phyloP scores from a whole-genome alignment of 2,113 vertebrate genomes.

The Chamaetylas fuelleborni region DNA sequence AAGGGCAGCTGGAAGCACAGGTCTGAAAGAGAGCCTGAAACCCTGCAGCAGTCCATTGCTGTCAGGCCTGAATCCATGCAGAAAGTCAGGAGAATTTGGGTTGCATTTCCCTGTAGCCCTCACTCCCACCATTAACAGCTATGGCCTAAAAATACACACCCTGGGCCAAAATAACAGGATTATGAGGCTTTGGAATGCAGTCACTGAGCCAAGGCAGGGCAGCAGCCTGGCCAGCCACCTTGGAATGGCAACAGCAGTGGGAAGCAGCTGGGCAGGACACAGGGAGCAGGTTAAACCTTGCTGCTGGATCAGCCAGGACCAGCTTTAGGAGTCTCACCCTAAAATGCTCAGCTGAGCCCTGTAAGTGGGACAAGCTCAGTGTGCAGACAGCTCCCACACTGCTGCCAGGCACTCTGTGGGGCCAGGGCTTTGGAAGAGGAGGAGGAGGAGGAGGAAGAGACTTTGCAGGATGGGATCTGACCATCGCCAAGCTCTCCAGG shows the following conservation, averaged over 20 bases:
- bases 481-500: not conserved
- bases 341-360: not conserved
- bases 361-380: not conserved
- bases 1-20: not conserved
- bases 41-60: not conserved
- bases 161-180: not conserved
- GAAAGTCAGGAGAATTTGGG: not conserved
- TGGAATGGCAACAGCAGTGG: not conserved
- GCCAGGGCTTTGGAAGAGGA: not conserved
- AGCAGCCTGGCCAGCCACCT: not conserved
- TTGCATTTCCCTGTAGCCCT: not conserved
- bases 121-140: not conserved
- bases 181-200: not conserved
- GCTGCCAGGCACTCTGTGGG: not conserved
- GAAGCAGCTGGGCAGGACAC: not conserved
- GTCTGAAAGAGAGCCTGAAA: not conserved
- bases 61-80: fast-evolving
- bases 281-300: not conserved
- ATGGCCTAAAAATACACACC: slow-evolving; percentile 38
- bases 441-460: not conserved
- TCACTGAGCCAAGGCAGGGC: not conserved
- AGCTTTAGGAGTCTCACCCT: not conserved
- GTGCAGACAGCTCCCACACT: fast-evolving
- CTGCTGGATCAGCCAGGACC: not conserved
- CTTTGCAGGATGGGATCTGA: not conserved